phyloP scores from a whole-genome alignment of 2,888 invertebrate species.

The Thymelicus sylvestris region DNA sequence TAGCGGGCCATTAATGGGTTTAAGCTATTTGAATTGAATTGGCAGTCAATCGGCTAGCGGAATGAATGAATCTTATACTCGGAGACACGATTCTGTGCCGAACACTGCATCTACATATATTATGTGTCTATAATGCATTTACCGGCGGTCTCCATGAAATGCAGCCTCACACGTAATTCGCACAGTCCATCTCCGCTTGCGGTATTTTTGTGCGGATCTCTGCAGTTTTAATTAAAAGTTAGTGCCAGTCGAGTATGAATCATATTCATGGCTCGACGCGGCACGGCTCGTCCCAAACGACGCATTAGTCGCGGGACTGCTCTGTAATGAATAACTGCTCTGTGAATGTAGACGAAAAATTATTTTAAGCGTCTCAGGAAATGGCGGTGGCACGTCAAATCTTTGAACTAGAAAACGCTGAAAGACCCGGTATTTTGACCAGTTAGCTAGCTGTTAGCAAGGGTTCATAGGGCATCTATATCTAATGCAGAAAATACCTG shows the following conservation, averaged over 20 bases:
- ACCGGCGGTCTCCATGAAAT: background rate
- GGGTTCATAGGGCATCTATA: too few relatives aligned
- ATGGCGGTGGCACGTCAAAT: background rate
- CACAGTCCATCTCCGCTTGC: conserved; percentile 8
- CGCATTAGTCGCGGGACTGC: conserved; percentile 56
- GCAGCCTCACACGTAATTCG: conserved; percentile 13
- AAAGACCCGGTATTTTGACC: background rate
- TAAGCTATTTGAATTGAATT: too few relatives aligned
- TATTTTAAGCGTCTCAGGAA: conserved; percentile 46
- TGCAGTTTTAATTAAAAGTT: conserved; percentile 74
- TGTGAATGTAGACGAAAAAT: conserved; percentile 45
- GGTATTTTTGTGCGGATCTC: conserved; percentile 58
- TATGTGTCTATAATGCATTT: background rate
- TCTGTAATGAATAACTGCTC: conserved; percentile 44
- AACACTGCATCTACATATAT: too few relatives aligned
- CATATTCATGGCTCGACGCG: conserved; percentile 61
- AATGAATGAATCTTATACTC: background rate
- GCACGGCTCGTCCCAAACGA: conserved; percentile 63
- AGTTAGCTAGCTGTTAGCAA: background rate
- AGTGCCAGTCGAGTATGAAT: conserved; percentile 60
- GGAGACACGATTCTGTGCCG: background rate
- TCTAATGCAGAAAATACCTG: too few relatives aligned
- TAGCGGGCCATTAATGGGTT: too few relatives aligned
- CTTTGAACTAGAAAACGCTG: background rate
- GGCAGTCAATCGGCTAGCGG: background rate